phyloP scores from a whole-genome alignment of 2,797 vertebrate genomes.

The Borostomias antarcticus region DNA sequence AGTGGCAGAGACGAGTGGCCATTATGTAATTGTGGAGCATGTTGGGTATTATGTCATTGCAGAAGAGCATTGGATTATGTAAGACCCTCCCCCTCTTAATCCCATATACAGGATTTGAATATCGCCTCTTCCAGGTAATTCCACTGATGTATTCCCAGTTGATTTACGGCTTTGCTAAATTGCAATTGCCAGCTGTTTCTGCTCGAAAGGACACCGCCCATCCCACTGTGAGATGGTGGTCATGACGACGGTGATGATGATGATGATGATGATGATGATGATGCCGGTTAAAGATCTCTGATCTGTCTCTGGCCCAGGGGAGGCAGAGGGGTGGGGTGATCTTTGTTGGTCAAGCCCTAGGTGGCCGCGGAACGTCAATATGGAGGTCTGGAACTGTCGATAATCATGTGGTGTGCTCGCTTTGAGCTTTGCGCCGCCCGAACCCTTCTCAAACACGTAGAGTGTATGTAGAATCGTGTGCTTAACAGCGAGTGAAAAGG shows the following conservation, averaged over 20 bases:
- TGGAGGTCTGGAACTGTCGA: neutral
- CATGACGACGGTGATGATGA: neutral
- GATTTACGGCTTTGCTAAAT: conserved; percentile 62
- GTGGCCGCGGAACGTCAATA: neutral
- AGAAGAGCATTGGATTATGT: conserved; percentile 54
- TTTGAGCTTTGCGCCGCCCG: conserved; percentile 1
- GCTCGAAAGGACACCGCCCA: conserved; percentile 21
- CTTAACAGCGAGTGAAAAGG: conserved; percentile 38
- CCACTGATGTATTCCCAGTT: conserved; percentile 58
- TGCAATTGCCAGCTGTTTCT: conserved; percentile 55
- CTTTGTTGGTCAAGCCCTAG: neutral
- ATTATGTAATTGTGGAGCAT: conserved; percentile 42
- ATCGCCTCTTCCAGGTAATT: conserved; percentile 57
- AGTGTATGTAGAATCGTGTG: conserved; percentile 26
- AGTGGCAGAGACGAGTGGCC: conserved; percentile 27
- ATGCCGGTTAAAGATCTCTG: conserved; percentile 11
- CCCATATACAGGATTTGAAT: conserved; percentile 58
- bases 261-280: neutral
- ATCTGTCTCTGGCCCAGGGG: neutral
- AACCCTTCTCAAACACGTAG: neutral
- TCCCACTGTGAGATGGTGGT: conserved; percentile 35
- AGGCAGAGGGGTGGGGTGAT: neutral
- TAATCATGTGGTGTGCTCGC: conserved; percentile 41
- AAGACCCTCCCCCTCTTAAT: conserved; percentile 57
- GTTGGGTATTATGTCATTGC: conserved; percentile 54